Base-by-base conservation (phyloP, 2,113 vertebrate species). In the Typhlomys cinereus region DNA sequence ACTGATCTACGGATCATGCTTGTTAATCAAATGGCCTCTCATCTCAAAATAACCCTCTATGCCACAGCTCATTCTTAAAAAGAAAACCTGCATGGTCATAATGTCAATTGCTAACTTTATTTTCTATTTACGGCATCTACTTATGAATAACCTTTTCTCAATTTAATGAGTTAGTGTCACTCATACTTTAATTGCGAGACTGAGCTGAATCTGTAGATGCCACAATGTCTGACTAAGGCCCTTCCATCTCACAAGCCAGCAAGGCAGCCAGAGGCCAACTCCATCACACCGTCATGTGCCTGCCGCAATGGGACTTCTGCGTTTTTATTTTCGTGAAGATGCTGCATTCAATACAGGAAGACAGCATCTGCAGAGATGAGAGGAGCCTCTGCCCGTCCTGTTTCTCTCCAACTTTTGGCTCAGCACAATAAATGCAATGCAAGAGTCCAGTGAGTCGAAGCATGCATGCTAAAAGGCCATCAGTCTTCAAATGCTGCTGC, bases 101-200 rank as follows among this genome's bases (percentile, higher is more conserved):
- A 82, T 87, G 88, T 93, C 93, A 87, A 82, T 11, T 61, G 54
- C 92, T 92, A 84, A 95, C 57, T 95, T 67, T 92, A 93, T 89
- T 96, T 92, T 89, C 85, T 93, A 7, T 81, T 92, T 74, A 81
- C 50, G 86, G 46, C 66, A 90, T 39, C 81, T 59, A 95, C 67
- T 85, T 95, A 87, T 12, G 71, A 88, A 85, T 81, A 88, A n/a
- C n/a, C 61, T 86, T 89, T 90, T 25, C 41, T 89, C 29, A 3
- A 85, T 87, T 93, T 95, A 96, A 94, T 96, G 93, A 95, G 70
- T 78, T 70, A 78, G 64, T 91, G 93, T 89, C 94, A 92, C 25
- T 96, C 88, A 92, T 31, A 73, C 44, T 84, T 80, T 94, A 93
- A 87, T 54, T 78, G 80, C 52, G 76, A 94, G 89, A 29, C 29